These are phyloP conservation scores for Punctoribates punctum DNA, from an alignment of 2,888 invertebrate genomes.

Conservation along the genomic window DNA sequence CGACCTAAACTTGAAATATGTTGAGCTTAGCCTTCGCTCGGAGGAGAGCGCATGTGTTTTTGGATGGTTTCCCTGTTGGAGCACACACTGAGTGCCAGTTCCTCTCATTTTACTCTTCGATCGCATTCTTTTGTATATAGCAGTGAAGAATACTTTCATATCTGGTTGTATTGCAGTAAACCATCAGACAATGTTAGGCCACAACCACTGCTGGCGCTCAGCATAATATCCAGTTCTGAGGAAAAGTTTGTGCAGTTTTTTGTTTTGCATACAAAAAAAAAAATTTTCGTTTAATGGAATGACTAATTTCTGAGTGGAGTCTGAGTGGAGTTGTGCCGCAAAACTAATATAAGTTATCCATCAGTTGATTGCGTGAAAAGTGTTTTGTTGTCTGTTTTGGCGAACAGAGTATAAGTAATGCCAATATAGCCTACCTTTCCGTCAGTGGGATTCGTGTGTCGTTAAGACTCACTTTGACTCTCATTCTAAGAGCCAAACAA, in stretches of 20 bases:
- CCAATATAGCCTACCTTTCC: neutral
- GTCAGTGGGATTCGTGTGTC: neutral
- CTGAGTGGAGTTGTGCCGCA: neutral
- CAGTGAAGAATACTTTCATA: neutral
- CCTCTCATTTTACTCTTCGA: constrained; percentile 24
- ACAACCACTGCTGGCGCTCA: neutral
- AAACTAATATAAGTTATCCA: neutral
- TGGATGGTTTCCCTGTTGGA: neutral
- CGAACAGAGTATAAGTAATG: neutral
- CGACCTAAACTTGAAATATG: constrained; percentile 32
- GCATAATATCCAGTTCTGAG: neutral
- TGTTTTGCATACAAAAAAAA: neutral
- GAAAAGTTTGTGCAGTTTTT: neutral
- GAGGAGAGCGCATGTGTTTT: constrained; percentile 20
- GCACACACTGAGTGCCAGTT: constrained; percentile 2
- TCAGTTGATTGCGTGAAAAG: constrained; percentile 16
- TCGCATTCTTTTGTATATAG: constrained; percentile 8
- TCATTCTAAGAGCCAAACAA: neutral
- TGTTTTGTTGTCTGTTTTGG: constrained; percentile 3
- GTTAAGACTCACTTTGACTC: neutral
- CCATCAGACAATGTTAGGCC: neutral
- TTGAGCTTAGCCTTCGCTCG: neutral
- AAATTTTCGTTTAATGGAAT: neutral
- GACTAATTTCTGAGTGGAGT: neutral
- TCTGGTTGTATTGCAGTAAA: neutral